Evolutionary conservation across 1,140 invertebrate genomes (phyloP), one percentile per base, ranked within the genome.

Genomic region (Batillaria attramentaria): DNA sequence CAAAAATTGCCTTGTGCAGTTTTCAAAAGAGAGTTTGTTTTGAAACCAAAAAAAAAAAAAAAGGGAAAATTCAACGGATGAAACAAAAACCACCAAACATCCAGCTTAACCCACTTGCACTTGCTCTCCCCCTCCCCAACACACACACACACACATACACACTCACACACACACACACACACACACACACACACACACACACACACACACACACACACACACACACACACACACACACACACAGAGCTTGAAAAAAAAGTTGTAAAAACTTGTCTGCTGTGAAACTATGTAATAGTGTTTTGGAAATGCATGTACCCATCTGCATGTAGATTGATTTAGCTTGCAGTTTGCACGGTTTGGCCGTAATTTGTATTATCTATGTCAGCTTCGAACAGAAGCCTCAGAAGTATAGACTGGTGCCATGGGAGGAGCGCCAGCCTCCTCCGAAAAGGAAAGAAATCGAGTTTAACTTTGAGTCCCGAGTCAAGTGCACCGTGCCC

Each of bases 321-420:
- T n/a, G n/a, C n/a, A n/a, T n/a, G n/a, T n/a, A n/a, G n/a, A n/a
- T n/a, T n/a, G n/a, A n/a, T n/a, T n/a, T n/a, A n/a, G n/a, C n/a
- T n/a, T n/a, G n/a, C n/a, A n/a, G n/a, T n/a, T n/a, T n/a, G 66
- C 16, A 13, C 33, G 6, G 3, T 3, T 42, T 46, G 41, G 16
- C 8, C 33, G 0, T 28, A 18, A 18, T 46, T 77, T 31, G 42
- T 41, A 37, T 41, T 72, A 65, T 80, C 28, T 72, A 50, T 81
- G 57, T 18, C 72, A 88, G 85, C 24, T 88, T 88, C 84, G 82
- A 84, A 69, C 83, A 82, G 39, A 83, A 87, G 79, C 84, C 88
- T 20, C 90, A 90, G 78, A 93, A 92, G 77, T 93, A 93, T 80
- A 84, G 90, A n/a, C 79, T 93, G n/a, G 89, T 93, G 6, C 81